phyloP scores from a whole-genome alignment of 2,888 invertebrate genomes.

The Psylliodes chrysocephalus region DNA sequence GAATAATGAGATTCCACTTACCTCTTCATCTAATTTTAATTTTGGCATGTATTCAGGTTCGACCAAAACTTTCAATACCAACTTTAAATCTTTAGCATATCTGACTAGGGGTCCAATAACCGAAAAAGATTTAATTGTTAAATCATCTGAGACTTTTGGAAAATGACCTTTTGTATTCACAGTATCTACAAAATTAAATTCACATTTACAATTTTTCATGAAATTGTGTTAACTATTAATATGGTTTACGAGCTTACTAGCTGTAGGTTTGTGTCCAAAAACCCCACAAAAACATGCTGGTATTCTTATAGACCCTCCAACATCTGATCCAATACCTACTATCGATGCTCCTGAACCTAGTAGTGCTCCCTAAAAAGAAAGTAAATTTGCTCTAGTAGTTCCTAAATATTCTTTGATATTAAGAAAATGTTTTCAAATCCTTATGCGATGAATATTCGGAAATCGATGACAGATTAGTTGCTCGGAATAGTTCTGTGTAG shows the following conservation, averaged over 20 bases:
- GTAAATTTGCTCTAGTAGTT: too few relatives aligned
- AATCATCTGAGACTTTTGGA: constrained; percentile 66
- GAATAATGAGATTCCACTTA: too few relatives aligned
- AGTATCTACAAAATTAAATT: too few relatives aligned
- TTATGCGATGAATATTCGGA: too few relatives aligned
- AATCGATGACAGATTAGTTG: too few relatives aligned
- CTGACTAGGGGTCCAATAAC: constrained; percentile 80
- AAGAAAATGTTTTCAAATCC: too few relatives aligned
- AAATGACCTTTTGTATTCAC: constrained; percentile 71
- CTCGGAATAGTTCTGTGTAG: too few relatives aligned
- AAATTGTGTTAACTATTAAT: constrained; percentile 4
- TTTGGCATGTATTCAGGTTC: constrained; percentile 60
- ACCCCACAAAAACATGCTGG: constrained; percentile 88
- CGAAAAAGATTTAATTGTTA: constrained; percentile 66
- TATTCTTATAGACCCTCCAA: constrained; percentile 88
- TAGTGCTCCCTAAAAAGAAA: constrained; percentile 71
- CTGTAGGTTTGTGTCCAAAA: constrained; percentile 87
- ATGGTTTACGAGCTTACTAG: constrained; percentile 65
- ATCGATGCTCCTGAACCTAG: constrained; percentile 79
- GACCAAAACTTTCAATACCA: constrained; percentile 72
- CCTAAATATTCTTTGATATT: too few relatives aligned
- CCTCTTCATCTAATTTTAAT: constrained; percentile 67
- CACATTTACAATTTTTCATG: too few relatives aligned
- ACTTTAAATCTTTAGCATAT: constrained; percentile 78
- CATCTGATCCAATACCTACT: constrained; percentile 85